phyloP scores from a whole-genome alignment of 1,140 invertebrate genomes.

The Drosophila neocordata region DNA sequence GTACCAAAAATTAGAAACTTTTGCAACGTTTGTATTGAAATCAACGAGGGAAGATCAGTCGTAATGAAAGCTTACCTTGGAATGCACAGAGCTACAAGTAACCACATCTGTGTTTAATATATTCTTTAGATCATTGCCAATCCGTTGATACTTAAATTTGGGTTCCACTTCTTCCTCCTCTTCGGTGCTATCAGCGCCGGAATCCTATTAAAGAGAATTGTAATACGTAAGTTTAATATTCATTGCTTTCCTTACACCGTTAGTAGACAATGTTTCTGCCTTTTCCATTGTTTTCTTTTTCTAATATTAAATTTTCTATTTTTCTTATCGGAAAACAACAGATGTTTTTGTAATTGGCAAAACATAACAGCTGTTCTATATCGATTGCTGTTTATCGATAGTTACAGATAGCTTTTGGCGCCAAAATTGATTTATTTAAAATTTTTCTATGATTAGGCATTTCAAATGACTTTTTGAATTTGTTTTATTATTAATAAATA shows the following conservation, averaged over 20 bases:
- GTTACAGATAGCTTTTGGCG: too few relatives aligned
- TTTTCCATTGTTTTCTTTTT: constrained; percentile 36
- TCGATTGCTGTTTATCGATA: not conserved
- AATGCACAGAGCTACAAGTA: constrained; percentile 93
- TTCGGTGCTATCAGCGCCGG: constrained; percentile 41
- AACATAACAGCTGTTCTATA: not conserved
- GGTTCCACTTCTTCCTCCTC: constrained; percentile 89
- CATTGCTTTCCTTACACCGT: constrained; percentile 33
- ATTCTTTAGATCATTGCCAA: constrained; percentile 92
- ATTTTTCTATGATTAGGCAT: too few relatives aligned
- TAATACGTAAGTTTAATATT: not conserved
- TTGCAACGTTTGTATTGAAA: constrained; percentile 53
- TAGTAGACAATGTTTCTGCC: constrained; percentile 35
- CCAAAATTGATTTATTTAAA: too few relatives aligned
- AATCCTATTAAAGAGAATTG: constrained; percentile 25
- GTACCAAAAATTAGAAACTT: constrained; percentile 96
- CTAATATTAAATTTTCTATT: not conserved
- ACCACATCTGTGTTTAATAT: constrained; percentile 95
- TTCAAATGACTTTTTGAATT: too few relatives aligned
- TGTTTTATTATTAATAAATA: too few relatives aligned
- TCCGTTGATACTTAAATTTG: constrained; percentile 94
- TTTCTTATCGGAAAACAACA: constrained; percentile 5
- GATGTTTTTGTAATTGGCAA: constrained; percentile 1
- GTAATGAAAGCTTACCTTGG: constrained; percentile 87
- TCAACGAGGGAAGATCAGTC: not conserved